These are phyloP conservation scores for Drosophila mercatorum DNA, from an alignment of 2,888 invertebrate species.

Conservation along the genomic window DNA sequence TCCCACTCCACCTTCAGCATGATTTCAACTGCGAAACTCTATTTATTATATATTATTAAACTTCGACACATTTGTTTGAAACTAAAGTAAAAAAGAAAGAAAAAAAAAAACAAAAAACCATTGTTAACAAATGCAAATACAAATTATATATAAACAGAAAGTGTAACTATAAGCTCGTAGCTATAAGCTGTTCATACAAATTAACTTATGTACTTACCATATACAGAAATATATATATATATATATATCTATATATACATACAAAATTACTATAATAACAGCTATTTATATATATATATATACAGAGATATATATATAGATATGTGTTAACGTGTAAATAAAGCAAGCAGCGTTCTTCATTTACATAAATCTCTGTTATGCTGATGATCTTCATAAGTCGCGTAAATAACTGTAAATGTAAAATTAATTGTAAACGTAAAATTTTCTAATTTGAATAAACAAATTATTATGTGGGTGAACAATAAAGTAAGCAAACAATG, in stretches of 20 bases:
- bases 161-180: slow-evolving; percentile 60
- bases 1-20: slow-evolving; percentile 12
- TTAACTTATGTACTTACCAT: slow-evolving; percentile 52
- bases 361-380: slow-evolving; percentile 56
- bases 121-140: slow-evolving; percentile 73
- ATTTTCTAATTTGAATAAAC: slow-evolving; percentile 79
- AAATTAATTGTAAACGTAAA: slow-evolving; percentile 71
- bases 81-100: slow-evolving; percentile 32
- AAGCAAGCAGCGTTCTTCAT: slow-evolving; percentile 53
- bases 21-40: slow-evolving; percentile 17
- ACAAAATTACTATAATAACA: slow-evolving; percentile 27
- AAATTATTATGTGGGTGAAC: slow-evolving; percentile 78
- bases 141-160: slow-evolving; percentile 60
- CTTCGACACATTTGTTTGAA: slow-evolving; percentile 34
- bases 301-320: neutral
- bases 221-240: slow-evolving; percentile 24
- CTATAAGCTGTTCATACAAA: slow-evolving; percentile 69
- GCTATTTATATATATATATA: neutral
- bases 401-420: slow-evolving; percentile 73
- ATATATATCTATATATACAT: slow-evolving; percentile 5
- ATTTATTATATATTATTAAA: slow-evolving; percentile 56
- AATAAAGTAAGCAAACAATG: slow-evolving; percentile 41
- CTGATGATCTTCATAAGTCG: slow-evolving; percentile 73
- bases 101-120: slow-evolving; percentile 25
- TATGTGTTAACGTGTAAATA: slow-evolving; percentile 44